These are phyloP conservation scores for Drosophila lacicola DNA, from an alignment of 2,888 invertebrate species.

Conservation along the genomic window DNA sequence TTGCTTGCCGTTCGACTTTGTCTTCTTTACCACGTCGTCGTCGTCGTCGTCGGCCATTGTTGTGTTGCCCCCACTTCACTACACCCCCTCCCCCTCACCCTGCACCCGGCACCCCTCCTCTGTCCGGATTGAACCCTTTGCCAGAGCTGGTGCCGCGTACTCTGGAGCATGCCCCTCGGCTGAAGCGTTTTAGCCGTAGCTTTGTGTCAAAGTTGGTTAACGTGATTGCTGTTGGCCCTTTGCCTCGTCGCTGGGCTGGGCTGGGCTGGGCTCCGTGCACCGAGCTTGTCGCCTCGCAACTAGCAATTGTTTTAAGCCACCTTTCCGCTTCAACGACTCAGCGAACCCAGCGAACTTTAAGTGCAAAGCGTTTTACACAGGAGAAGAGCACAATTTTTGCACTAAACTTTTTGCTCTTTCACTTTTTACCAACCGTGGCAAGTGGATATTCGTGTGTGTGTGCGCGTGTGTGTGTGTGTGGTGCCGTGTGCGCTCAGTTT, in stretches of 20 bases:
- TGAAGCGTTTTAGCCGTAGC: conserved; percentile 65
- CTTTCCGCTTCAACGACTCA: conserved; percentile 69
- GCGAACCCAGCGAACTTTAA: conserved; percentile 69
- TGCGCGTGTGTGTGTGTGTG: conserved; percentile 9
- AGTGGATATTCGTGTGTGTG: conserved; percentile 6
- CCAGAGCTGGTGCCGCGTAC: neutral
- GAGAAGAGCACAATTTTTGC: conserved; percentile 55
- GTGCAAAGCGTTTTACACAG: conserved; percentile 68
- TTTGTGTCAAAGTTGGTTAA: conserved; percentile 78
- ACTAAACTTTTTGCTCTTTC: conserved; percentile 76
- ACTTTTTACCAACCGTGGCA: conserved; percentile 44
- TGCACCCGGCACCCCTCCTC: neutral
- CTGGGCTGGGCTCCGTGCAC: no score
- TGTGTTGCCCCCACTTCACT: conserved; percentile 26
- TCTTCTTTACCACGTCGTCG: conserved; percentile 52
- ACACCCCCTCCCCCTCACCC: neutral
- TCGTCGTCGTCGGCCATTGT: conserved; percentile 57
- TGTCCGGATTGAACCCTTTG: neutral
- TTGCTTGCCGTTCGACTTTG: conserved; percentile 82
- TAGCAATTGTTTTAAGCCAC: conserved; percentile 59
- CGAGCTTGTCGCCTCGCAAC: neutral
- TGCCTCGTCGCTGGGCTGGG: neutral
- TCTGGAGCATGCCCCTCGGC: conserved; percentile 24
- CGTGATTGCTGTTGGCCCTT: conserved; percentile 67
- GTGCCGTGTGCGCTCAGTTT: conserved; percentile 41